Percentiles rank a stretch among this genome's conserved stretches.
These are phyloP conservation scores for Cephus cinctus DNA, from an alignment of 1,140 invertebrate species.

Conservation along the genomic window DNA sequence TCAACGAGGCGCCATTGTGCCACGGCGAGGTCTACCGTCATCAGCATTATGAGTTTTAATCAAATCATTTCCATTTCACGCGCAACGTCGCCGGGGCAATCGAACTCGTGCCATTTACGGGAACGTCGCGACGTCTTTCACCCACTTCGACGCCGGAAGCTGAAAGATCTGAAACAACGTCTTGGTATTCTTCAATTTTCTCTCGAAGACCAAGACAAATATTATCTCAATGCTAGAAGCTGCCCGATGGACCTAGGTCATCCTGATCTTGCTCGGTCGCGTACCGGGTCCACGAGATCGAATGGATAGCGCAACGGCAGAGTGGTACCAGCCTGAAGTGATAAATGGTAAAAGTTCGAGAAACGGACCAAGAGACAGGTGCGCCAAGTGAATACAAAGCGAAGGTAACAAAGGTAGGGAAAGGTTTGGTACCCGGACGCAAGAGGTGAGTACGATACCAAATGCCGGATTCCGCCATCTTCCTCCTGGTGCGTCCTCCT, in stretches of 20 bases:
- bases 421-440: not conserved
- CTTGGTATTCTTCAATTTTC: no score
- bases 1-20: constrained; percentile 27
- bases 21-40: constrained; percentile 39
- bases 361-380: constrained; percentile 3
- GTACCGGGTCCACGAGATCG: no score
- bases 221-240: no score
- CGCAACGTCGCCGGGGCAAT: constrained; percentile 8
- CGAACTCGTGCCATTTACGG: no score
- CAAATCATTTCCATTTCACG: constrained; percentile 46
- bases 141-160: no score
- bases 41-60: constrained; percentile 50
- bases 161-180: no score
- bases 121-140: no score
- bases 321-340: not conserved
- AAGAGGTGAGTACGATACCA: not conserved
- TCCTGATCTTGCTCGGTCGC: no score
- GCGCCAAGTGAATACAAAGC: constrained; percentile 2
- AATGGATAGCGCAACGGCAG: no score
- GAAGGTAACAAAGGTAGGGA: constrained; percentile 11
- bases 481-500: constrained; percentile 32
- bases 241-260: no score
- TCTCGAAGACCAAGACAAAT: no score
- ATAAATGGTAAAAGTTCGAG: constrained; percentile 7
- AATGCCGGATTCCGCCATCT: constrained; percentile 36